Conservation (phyloP, 2,113 vertebrate genomes). For the Anhinga anhinga region DNA sequence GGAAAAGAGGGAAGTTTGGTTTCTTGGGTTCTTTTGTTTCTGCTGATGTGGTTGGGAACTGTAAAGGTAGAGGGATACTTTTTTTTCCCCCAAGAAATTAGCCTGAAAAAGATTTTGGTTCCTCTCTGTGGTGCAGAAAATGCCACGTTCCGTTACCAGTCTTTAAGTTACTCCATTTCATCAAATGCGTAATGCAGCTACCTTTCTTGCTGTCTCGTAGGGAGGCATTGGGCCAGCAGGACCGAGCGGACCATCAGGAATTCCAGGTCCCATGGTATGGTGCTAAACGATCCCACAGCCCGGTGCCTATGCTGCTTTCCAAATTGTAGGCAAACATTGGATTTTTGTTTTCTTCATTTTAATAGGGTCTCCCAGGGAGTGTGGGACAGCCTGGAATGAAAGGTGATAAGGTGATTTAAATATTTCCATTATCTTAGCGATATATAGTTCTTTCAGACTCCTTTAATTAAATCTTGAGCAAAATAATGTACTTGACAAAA, state of each 20-base stretch:
- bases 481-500: background rate
- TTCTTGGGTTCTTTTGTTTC: background rate
- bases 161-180: background rate
- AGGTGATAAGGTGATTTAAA: constrained; percentile 99
- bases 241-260: constrained; percentile 81
- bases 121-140: background rate
- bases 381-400: constrained; percentile 95
- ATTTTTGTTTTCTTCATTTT: constrained; percentile 30
- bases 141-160: background rate
- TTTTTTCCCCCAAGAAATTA: background rate
- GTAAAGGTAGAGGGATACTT: background rate
- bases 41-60: background rate
- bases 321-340: background rate
- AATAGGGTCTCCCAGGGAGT: constrained; percentile 88
- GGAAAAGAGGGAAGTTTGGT: background rate
- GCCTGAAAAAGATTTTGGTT: background rate
- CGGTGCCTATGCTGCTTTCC: background rate
- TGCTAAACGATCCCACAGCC: background rate
- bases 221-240: constrained; percentile 84
- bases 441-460: background rate
- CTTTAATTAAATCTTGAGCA: background rate
- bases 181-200: background rate
- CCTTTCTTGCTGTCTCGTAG: constrained; percentile 68
- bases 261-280: constrained; percentile 87
- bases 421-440: constrained; percentile 89